phyloP scores from a whole-genome alignment of 2,797 vertebrate genomes.

The Meda fulgida region DNA sequence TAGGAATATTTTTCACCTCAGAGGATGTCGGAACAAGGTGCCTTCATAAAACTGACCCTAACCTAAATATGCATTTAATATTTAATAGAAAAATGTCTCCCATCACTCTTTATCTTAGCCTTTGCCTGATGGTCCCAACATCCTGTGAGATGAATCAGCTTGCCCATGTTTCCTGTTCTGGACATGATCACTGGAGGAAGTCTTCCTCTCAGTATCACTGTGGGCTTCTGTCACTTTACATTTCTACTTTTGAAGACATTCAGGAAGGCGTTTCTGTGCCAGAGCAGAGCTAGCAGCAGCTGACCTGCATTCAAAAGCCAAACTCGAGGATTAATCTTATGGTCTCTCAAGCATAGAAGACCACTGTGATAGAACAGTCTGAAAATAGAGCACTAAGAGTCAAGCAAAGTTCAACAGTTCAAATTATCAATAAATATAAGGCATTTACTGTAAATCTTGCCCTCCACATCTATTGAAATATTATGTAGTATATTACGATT shows the following conservation, averaged over 20 bases:
- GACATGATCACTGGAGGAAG: background rate
- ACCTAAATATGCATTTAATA: background rate
- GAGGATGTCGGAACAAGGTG: background rate
- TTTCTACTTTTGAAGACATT: conserved; percentile 1
- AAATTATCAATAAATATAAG: background rate
- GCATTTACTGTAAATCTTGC: background rate
- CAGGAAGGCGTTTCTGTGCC: conserved; percentile 12
- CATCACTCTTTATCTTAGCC: conserved; percentile 3
- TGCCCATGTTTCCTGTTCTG: background rate
- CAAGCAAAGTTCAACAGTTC: background rate
- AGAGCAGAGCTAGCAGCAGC: conserved; percentile 15
- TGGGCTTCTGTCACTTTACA: background rate
- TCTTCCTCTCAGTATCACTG: background rate
- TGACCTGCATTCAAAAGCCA: conserved; percentile 24
- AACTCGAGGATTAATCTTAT: conserved; percentile 30
- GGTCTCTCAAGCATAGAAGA: conserved; percentile 23
- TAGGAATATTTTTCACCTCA: background rate
- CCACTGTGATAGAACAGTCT: background rate
- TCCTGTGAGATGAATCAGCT: conserved; percentile 1
- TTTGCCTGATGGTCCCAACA: background rate
- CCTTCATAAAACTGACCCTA: background rate
- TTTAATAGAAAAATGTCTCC: background rate
- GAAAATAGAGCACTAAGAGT: background rate
- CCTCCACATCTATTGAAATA: background rate
- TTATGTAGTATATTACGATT: background rate